phyloP scores from a whole-genome alignment of 2,797 vertebrate genomes.

The Onychomys arenicola region DNA sequence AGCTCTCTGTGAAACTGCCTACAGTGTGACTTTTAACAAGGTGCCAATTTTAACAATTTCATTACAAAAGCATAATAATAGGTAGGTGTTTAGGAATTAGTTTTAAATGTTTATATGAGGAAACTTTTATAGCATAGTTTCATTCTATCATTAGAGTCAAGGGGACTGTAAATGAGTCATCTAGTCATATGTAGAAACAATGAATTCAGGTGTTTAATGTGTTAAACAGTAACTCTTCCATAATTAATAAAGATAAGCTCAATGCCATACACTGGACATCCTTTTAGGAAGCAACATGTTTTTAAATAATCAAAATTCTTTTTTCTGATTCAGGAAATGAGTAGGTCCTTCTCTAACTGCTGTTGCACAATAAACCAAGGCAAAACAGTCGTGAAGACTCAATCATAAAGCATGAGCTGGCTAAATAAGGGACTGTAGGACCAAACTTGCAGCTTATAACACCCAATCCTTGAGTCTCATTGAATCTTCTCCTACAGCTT shows the following conservation, averaged over 20 bases:
- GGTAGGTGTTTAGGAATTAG: slow-evolving; percentile 8
- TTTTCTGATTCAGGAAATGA: not conserved
- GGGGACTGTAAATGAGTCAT: not conserved
- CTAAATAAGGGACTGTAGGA: not conserved
- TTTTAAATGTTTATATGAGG: slow-evolving; percentile 18
- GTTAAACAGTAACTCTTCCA: slow-evolving; percentile 20
- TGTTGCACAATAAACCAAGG: not conserved
- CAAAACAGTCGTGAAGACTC: not conserved
- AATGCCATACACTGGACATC: not conserved
- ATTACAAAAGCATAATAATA: slow-evolving; percentile 10
- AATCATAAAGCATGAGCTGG: not conserved
- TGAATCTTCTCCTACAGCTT: not conserved
- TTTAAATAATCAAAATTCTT: not conserved
- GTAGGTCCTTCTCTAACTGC: not conserved
- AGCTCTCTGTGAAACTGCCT: slow-evolving; percentile 16
- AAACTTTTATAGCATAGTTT: not conserved
- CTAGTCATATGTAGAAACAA: not conserved
- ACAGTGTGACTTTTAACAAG: slow-evolving; percentile 3
- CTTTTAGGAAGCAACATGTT: not conserved
- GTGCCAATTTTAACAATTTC: not conserved
- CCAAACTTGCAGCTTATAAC: not conserved
- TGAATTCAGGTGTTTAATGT: not conserved
- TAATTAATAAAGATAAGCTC: slow-evolving; percentile 8
- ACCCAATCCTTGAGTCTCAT: not conserved
- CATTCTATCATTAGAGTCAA: not conserved